Evolutionary conservation across 2,797 vertebrate genomes (phyloP).

Genomic region (Leucoraja ocellata): DNA sequence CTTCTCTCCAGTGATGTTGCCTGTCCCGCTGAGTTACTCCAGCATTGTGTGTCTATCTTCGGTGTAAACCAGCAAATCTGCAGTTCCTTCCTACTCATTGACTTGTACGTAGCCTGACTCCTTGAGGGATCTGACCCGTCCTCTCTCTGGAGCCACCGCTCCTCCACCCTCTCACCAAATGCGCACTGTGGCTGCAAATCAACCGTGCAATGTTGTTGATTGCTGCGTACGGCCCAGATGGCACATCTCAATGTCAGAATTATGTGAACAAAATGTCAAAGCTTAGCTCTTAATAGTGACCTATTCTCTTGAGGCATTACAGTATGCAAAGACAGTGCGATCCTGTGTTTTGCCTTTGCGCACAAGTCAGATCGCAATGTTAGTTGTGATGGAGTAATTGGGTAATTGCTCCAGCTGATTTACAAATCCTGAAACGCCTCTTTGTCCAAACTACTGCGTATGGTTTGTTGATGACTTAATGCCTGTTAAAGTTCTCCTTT

Average conservation of each 20-base stretch:
- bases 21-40: too few relatives aligned
- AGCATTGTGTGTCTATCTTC: too few relatives aligned
- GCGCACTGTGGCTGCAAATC: neutral
- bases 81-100: too few relatives aligned
- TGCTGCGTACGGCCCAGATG: neutral
- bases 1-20: too few relatives aligned
- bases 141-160: neutral
- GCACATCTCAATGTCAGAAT: neutral
- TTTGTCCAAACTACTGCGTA: neutral
- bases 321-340: neutral
- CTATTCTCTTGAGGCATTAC: neutral
- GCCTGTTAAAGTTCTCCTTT: neutral
- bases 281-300: conserved; percentile 7
- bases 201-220: neutral
- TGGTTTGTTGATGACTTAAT: neutral
- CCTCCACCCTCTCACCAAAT: neutral
- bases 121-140: too few relatives aligned
- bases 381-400: conserved; percentile 1
- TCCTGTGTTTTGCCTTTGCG: neutral
- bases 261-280: conserved; percentile 23
- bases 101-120: neutral
- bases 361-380: neutral
- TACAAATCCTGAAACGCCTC: conserved; percentile 29
- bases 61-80: too few relatives aligned
- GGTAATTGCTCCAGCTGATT: conserved; percentile 4